Conservation (phyloP, 2,113 vertebrate genomes). For the Pavo muticus region DNA sequence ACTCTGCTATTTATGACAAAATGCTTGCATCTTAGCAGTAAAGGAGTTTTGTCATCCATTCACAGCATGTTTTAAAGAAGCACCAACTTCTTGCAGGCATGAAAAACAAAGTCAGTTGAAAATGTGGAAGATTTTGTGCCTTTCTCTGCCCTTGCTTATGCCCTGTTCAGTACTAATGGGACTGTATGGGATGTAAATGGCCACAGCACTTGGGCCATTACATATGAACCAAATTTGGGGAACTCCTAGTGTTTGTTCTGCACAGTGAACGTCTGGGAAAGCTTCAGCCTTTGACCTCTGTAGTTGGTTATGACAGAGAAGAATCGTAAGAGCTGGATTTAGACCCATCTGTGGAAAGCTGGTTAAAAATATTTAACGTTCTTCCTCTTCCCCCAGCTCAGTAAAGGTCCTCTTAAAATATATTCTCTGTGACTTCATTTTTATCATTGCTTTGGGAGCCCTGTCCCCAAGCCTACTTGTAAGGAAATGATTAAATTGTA, state of each 20-base stretch:
- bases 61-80: rapidly evolving
- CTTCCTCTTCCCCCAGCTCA: background rate
- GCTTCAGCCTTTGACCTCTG: constrained; percentile 76
- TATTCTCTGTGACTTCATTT: constrained; percentile 19
- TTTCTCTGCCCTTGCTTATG: background rate
- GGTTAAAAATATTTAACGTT: constrained; percentile 62
- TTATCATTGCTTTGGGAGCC: constrained; percentile 34
- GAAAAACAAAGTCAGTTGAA: background rate
- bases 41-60: background rate
- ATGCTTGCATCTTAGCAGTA: background rate
- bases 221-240: constrained; percentile 64
- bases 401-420: constrained; percentile 41
- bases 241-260: constrained; percentile 65
- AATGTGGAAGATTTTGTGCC: background rate
- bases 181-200: background rate
- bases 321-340: constrained; percentile 72
- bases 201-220: constrained; percentile 31
- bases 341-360: constrained; percentile 67
- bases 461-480: constrained; percentile 3
- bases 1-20: background rate
- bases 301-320: constrained; percentile 67
- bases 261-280: constrained; percentile 80
- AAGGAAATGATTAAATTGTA: constrained; percentile 42
- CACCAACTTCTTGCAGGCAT: background rate
- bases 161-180: background rate